Evolutionary conservation across 2,797 vertebrate species (phyloP).

Genomic region (Parauchenoglanis punctatus): DNA sequence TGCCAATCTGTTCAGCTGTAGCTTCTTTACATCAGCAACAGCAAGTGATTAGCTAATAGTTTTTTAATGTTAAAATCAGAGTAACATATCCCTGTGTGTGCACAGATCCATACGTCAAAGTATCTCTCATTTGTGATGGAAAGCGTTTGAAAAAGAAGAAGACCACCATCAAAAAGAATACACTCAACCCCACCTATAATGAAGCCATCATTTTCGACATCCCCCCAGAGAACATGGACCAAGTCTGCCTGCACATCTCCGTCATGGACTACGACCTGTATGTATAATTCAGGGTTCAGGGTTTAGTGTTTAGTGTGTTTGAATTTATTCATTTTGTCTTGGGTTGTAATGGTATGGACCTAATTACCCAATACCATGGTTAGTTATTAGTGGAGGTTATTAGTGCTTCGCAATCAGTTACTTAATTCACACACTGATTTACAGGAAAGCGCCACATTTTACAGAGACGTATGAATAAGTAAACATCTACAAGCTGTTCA

Average conservation of each 20-base stretch:
- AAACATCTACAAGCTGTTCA: neutral
- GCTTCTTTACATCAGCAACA: neutral
- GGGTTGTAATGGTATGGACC: neutral
- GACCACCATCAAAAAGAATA: constrained; percentile 98
- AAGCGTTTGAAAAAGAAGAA: constrained; percentile 97
- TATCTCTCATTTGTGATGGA: constrained; percentile 94
- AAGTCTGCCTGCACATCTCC: constrained; percentile 96
- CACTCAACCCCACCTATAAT: constrained; percentile 95
- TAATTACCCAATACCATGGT: neutral
- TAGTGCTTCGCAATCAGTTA: neutral
- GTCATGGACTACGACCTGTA: constrained; percentile 98
- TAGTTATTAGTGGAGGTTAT: neutral
- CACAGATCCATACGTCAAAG: constrained; percentile 95
- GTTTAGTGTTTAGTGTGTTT: neutral
- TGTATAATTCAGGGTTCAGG: constrained; percentile 52
- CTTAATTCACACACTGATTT: neutral
- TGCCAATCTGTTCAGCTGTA: neutral
- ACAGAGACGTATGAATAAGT: neutral
- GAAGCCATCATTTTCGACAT: constrained; percentile 99
- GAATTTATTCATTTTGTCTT: neutral
- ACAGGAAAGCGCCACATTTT: neutral
- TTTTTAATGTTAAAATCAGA: neutral
- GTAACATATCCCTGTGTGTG: neutral
- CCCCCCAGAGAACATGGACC: constrained; percentile 97
- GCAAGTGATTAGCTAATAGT: neutral